Base-by-base conservation (phyloP, 2,113 vertebrate species). In the Riparia riparia region DNA sequence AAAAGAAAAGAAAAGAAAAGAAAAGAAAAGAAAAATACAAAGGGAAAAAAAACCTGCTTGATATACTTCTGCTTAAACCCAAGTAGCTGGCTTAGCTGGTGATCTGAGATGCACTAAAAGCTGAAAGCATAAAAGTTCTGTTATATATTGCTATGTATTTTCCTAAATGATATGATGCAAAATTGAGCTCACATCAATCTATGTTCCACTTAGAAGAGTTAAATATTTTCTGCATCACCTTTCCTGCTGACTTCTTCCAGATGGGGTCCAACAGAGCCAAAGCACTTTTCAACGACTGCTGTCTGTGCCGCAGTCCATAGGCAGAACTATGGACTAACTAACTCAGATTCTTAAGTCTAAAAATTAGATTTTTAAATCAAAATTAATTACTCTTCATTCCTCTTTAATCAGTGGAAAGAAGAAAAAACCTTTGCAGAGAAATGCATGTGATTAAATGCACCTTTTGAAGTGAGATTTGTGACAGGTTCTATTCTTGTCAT, bases 331-430 rank as follows among this genome's bases (percentile, higher is more conserved):
- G 37, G 5, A 22, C 57, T 53, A 45, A 29, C n/a, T 69, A 63
- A 74, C 37, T 72, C 28, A 65, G n/a, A 85, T 17, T 20, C 0
- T 0, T 15, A 31, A 49, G 10, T 26, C 70, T 69, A 69, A 87
- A 95, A 85, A 56, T 84, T 51, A 71, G 28, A 82, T 87, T 93
- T 76, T 37, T 85, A 72, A 90, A 87, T 87, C 57, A 57, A 63
- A 93, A 25, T 72, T 90, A 76, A 74, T 87, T 56, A 54, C 39
- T 82, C 9, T 86, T 34, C 2, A 2, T 10, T 90, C 42, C 20
- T 77, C 45, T 73, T 24, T 37, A 79, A 80, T 61, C 24, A 76
- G 19, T 14, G 2, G 17, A 85, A 54, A 68, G 37, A 53, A 87
- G 44, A 80, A 68, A 32, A 87, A 57, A 53, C 5, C 4, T 28